Conservation (phyloP, 2,113 vertebrate genomes). For the Oryzias curvinotus region DNA sequence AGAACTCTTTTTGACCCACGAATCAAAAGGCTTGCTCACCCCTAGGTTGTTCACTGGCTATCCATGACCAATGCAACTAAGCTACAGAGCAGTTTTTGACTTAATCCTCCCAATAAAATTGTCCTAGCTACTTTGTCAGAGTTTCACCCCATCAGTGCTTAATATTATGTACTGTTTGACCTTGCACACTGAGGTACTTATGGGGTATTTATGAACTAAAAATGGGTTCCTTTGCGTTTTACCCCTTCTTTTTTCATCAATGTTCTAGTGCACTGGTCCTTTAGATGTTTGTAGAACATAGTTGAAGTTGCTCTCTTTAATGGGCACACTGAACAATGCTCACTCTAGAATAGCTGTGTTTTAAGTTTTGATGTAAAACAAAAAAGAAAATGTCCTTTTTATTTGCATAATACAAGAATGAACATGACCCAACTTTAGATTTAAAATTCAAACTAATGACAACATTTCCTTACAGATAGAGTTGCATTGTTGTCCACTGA, state of each 20-base stretch:
- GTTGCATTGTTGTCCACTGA: slow-evolving; percentile 4
- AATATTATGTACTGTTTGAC: too few relatives aligned
- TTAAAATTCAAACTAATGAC: neutral
- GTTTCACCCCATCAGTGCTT: too few relatives aligned
- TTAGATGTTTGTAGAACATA: slow-evolving; percentile 35
- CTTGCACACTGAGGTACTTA: too few relatives aligned
- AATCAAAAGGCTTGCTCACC: too few relatives aligned
- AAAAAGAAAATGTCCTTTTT: neutral
- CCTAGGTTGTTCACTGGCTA: too few relatives aligned
- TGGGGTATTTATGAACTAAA: slow-evolving; percentile 12
- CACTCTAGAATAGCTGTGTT: slow-evolving; percentile 25
- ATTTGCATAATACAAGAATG: neutral
- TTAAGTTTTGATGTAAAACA: neutral
- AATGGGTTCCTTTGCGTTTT: slow-evolving; percentile 34
- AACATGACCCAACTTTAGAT: neutral
- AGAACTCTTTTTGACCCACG: too few relatives aligned
- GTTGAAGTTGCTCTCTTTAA: slow-evolving; percentile 31
- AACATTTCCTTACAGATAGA: slow-evolving; percentile 4
- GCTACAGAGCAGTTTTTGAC: too few relatives aligned
- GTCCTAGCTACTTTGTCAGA: too few relatives aligned
- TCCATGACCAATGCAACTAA: too few relatives aligned
- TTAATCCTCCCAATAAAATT: too few relatives aligned
- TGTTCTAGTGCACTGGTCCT: slow-evolving; percentile 23
- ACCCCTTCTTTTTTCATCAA: slow-evolving; percentile 22
- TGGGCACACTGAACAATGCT: slow-evolving; percentile 23